These are phyloP conservation scores for Tachuris rubrigastra DNA, from an alignment of 2,113 vertebrate species.

Conservation along the genomic window DNA sequence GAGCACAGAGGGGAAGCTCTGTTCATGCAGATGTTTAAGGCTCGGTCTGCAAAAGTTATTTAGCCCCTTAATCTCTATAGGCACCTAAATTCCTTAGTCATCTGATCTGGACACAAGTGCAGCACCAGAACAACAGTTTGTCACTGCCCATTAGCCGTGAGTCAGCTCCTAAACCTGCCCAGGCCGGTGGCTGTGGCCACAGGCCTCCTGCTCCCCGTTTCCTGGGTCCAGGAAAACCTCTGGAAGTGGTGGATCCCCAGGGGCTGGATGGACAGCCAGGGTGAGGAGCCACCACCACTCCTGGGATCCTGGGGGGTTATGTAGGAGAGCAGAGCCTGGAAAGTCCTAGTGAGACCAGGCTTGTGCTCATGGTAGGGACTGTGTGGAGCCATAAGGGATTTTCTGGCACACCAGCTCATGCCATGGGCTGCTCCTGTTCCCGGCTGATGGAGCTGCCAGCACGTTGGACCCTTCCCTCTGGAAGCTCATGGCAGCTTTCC, in stretches of 20 bases:
- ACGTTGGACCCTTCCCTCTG: not conserved
- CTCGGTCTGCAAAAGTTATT: not conserved
- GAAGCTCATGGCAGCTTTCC: not conserved
- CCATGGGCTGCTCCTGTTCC: not conserved
- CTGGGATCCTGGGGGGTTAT: rapidly evolving
- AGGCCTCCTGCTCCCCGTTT: not conserved
- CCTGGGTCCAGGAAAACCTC: not conserved
- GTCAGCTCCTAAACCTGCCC: not conserved
- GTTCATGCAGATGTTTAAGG: not conserved
- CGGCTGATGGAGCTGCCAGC: not conserved
- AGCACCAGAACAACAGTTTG: not conserved
- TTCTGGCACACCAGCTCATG: not conserved
- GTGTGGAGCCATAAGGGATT: not conserved
- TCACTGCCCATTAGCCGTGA: not conserved
- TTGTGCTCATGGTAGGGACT: rapidly evolving
- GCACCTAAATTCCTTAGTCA: slow-evolving; percentile 46
- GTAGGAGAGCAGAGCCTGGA: not conserved
- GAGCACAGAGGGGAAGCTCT: not conserved
- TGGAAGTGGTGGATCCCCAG: not conserved
- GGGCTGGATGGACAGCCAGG: not conserved
- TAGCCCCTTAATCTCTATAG: not conserved
- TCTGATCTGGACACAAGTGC: not conserved
- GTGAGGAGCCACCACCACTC: not conserved
- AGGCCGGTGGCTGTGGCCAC: not conserved
- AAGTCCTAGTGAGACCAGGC: not conserved